These are phyloP conservation scores for Merops nubicus DNA, from an alignment of 2,113 vertebrate species.

Conservation along the genomic window DNA sequence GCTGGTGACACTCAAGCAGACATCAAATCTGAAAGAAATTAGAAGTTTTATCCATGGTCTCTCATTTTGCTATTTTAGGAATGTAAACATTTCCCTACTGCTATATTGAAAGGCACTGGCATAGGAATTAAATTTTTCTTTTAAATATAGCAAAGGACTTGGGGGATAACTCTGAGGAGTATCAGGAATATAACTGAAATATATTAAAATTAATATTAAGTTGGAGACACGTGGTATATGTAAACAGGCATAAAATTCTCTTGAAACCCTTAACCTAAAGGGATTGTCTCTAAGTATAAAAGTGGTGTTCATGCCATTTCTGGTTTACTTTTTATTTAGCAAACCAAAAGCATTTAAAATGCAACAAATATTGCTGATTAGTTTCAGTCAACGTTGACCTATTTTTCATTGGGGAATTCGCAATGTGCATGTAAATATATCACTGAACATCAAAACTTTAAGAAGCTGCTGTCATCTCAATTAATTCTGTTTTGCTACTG, in stretches of 20 bases:
- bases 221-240: accelerated
- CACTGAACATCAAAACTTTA: not conserved
- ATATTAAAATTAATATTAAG: not conserved
- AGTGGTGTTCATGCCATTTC: not conserved
- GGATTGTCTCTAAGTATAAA: not conserved
- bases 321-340: not conserved
- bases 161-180: not conserved
- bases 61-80: not conserved
- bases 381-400: not conserved
- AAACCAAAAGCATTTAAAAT: not conserved
- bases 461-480: not conserved
- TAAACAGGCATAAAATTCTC: not conserved
- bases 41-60: not conserved
- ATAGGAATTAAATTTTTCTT: not conserved
- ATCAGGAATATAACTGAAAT: not conserved
- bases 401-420: not conserved
- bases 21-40: not conserved
- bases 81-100: not conserved
- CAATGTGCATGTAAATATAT: not conserved
- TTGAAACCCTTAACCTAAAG: not conserved
- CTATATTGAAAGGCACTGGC: not conserved
- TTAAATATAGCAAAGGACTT: not conserved
- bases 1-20: not conserved
- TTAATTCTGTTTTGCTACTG: not conserved
- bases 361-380: not conserved